Percentiles rank a stretch among this genome's conserved stretches.
Evolutionary conservation across 2,113 vertebrate species (phyloP).

Genomic region (Pachycephala philippinensis): DNA sequence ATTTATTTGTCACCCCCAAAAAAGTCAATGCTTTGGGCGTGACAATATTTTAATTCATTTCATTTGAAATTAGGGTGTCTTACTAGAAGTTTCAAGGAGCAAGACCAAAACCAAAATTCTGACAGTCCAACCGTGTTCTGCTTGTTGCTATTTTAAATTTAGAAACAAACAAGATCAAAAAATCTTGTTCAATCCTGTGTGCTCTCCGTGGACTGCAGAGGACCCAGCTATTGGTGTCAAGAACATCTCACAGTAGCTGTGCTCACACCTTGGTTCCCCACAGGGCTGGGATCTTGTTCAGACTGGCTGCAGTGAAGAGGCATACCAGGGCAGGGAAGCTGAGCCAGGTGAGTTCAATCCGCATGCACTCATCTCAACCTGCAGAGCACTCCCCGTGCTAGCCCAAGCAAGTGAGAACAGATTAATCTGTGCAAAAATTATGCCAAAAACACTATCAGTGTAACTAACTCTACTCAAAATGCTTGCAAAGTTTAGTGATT

Average conservation of each 20-base stretch:
- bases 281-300: not conserved
- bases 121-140: not conserved
- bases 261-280: not conserved
- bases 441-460: not conserved
- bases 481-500: not conserved
- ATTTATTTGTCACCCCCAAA: not conserved
- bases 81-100: not conserved
- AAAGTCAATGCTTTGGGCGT: not conserved
- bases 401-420: slow-evolving; percentile 23
- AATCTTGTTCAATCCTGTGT: not conserved
- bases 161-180: not conserved
- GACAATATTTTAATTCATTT: not conserved
- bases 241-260: not conserved
- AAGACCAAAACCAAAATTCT: not conserved
- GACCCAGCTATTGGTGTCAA: not conserved
- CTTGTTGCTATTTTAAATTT: not conserved
- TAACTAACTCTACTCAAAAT: not conserved
- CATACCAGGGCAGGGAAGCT: not conserved
- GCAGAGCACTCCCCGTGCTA: not conserved
- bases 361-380: not conserved
- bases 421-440: not conserved
- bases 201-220: not conserved
- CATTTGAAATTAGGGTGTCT: not conserved
- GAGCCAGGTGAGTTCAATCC: not conserved
- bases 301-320: not conserved